Conservation (phyloP, 2,113 vertebrate species). For the Labeo rohita region DNA sequence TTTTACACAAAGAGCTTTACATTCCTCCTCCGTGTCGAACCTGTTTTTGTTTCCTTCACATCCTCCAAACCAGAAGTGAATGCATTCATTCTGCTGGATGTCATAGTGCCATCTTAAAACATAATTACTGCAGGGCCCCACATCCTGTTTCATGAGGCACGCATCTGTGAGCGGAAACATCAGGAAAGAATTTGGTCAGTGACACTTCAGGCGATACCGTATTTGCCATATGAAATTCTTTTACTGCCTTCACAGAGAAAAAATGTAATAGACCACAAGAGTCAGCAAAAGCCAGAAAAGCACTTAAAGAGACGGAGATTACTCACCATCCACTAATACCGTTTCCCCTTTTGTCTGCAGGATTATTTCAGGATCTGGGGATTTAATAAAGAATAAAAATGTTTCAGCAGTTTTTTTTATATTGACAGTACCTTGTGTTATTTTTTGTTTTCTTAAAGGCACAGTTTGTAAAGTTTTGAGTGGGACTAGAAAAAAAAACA, state of each 20-base stretch:
- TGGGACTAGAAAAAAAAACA: no score
- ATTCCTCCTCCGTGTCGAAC: constrained; percentile 78
- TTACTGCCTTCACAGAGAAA: not conserved
- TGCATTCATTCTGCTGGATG: constrained; percentile 67
- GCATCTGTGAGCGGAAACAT: constrained; percentile 63
- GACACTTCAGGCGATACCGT: not conserved
- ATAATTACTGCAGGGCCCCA: constrained; percentile 76
- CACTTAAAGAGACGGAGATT: not conserved
- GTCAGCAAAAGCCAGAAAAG: not conserved
- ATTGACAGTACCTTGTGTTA: not conserved
- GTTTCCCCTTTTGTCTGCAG: not conserved
- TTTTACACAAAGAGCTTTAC: constrained; percentile 70
- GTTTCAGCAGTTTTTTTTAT: not conserved
- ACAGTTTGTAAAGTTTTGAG: not conserved
- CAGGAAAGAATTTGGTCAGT: not conserved
- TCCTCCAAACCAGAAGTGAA: constrained; percentile 84
- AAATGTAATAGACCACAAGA: no score
- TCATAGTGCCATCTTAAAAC: constrained; percentile 81
- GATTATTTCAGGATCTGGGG: not conserved
- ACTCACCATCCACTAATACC: not conserved
- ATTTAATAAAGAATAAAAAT: not conserved
- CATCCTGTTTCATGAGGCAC: constrained; percentile 70
- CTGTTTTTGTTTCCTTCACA: constrained; percentile 82
- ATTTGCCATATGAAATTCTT: not conserved
- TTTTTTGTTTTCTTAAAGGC: not conserved